Evolutionary conservation across 2,888 invertebrate genomes (phyloP).

Genomic region (Cosmia trapezina): DNA sequence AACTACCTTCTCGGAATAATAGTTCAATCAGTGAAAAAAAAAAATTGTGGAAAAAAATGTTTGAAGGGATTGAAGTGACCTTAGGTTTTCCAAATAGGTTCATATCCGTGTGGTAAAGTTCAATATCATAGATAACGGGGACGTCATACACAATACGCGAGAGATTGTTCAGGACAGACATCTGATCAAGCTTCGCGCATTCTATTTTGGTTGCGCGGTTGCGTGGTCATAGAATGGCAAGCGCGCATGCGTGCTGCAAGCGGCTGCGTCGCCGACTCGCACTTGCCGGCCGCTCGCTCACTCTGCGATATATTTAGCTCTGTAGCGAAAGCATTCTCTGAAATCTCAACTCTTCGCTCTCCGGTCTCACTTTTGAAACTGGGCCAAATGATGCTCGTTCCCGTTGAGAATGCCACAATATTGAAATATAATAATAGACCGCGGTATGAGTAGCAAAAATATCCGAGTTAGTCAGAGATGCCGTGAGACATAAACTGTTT

Average conservation of each 20-base stretch:
- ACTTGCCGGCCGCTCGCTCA: conserved; percentile 66
- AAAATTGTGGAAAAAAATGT: neutral
- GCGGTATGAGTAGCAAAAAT: conserved; percentile 86
- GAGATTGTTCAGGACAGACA: conserved; percentile 59
- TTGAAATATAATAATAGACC: conserved; percentile 89
- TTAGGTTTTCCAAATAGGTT: conserved; percentile 54
- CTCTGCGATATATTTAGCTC: conserved; percentile 84
- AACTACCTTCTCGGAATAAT: neutral
- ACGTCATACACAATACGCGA: conserved; percentile 52
- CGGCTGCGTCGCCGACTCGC: conserved; percentile 64
- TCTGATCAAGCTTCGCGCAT: conserved; percentile 70
- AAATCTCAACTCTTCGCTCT: conserved; percentile 88
- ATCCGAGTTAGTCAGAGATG: conserved; percentile 86
- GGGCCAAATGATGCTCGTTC: conserved; percentile 89
- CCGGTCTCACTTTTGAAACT: conserved; percentile 89
- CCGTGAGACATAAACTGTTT: conserved; percentile 79
- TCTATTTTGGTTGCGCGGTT: conserved; percentile 79
- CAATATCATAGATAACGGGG: conserved; percentile 66
- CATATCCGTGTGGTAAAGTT: conserved; percentile 64
- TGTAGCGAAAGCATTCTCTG: conserved; percentile 87
- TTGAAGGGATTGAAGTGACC: conserved; percentile 37
- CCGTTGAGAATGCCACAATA: conserved; percentile 89
- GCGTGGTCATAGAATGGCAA: conserved; percentile 63
- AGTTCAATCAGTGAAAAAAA: neutral
- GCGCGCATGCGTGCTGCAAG: conserved; percentile 63